A percentile compares a stretch with the other conserved stretches of the same genome.
These are phyloP conservation scores for Drosophila jambulina DNA, from an alignment of 1,140 invertebrate genomes.

Conservation along the genomic window DNA sequence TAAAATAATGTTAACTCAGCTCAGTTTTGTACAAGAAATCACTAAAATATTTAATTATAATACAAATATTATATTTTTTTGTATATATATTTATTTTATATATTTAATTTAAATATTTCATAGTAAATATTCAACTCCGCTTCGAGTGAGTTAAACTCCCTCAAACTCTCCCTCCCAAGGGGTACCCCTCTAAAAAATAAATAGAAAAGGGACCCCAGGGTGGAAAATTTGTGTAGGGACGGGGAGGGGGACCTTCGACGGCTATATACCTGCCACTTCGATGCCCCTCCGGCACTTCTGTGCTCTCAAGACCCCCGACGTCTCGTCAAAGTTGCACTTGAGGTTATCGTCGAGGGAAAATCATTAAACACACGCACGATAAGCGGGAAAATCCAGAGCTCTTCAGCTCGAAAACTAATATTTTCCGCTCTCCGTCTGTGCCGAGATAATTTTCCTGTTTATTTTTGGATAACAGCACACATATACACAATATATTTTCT, in stretches of 20 bases:
- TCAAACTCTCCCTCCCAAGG: background rate
- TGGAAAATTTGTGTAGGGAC: background rate
- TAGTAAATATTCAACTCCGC: background rate
- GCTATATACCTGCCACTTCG: constrained; percentile 27
- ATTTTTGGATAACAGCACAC: constrained; percentile 45
- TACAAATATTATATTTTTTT: too few relatives aligned
- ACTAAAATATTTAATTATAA: too few relatives aligned
- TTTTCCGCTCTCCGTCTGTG: constrained; percentile 23
- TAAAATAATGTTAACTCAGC: too few relatives aligned
- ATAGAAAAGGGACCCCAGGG: constrained; percentile 3
- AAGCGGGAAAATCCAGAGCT: constrained; percentile 56
- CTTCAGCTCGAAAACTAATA: constrained; percentile 39
- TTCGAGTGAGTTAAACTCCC: background rate
- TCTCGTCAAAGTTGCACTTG: constrained; percentile 69
- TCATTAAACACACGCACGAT: constrained; percentile 65
- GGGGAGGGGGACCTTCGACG: background rate
- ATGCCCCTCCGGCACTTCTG: constrained; percentile 42
- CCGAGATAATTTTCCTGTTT: constrained; percentile 49
- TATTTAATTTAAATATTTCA: background rate
- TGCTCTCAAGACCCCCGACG: constrained; percentile 21
- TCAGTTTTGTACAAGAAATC: too few relatives aligned
- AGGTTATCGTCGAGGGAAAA: constrained; percentile 67
- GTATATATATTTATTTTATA: background rate
- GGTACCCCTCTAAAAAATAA: constrained; percentile 9
- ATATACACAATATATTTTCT: constrained; percentile 1